These are phyloP conservation scores for Enteromius unitaeniatus DNA, from an alignment of 2,797 vertebrate genomes.

Conservation along the genomic window DNA sequence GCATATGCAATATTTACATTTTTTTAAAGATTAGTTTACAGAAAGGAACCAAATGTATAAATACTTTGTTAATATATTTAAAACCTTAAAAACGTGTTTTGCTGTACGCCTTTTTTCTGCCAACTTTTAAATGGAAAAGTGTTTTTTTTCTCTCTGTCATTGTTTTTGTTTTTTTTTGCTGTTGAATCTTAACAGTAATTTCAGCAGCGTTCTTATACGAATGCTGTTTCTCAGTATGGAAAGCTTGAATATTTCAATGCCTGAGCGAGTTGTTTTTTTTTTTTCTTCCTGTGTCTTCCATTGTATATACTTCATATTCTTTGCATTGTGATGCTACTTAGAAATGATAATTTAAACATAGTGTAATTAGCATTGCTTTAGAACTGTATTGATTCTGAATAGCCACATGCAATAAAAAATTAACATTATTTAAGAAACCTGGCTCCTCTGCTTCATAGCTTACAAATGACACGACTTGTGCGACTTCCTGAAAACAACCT, in stretches of 20 bases:
- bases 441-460: conserved; percentile 50
- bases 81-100: conserved; percentile 80
- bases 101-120: conserved; percentile 87
- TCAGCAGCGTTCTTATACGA: conserved; percentile 91
- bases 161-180: conserved; percentile 80
- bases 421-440: conserved; percentile 93
- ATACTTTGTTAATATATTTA: conserved; percentile 89
- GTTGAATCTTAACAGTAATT: conserved; percentile 89
- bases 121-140: conserved; percentile 84
- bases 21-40: conserved; percentile 95
- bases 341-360: conserved; percentile 87
- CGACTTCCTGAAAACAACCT: conserved; percentile 17
- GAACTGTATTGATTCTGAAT: conserved; percentile 95
- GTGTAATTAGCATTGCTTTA: conserved; percentile 90
- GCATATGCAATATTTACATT: conserved; percentile 99
- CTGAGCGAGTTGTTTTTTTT: conserved; percentile 74
- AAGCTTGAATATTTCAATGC: conserved; percentile 87
- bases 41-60: conserved; percentile 97
- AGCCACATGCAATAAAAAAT: conserved; percentile 98
- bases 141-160: conserved; percentile 61
- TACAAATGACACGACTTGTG: conserved; percentile 14
- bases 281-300: conserved; percentile 89
- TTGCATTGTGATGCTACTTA: conserved; percentile 89
- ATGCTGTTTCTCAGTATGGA: conserved; percentile 90
- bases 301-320: conserved; percentile 92